Percentiles rank a stretch among this genome's conserved stretches.
phyloP scores from a whole-genome alignment of 37 sponge, comb jelly and placozoan species.

The Tethya wilhelma region DNA sequence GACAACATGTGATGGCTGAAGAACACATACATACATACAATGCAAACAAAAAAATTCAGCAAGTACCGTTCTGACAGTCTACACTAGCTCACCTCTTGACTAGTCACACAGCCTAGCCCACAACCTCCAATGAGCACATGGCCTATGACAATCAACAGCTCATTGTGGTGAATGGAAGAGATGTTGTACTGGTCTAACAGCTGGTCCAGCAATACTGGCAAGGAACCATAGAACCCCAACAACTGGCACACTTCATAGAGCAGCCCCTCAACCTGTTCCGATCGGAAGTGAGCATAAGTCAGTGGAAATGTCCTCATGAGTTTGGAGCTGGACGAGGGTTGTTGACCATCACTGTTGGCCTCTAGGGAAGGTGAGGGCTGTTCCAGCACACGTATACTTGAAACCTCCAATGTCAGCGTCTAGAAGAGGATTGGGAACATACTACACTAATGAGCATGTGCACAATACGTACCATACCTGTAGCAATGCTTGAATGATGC shows the following conservation, averaged over 20 bases:
- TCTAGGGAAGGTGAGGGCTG: neutral
- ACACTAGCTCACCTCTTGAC: no score
- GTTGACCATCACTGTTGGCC: neutral
- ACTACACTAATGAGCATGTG: neutral
- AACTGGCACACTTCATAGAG: conserved; percentile 45
- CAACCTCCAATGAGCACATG: neutral
- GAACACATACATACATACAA: no score
- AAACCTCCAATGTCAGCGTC: conserved; percentile 44
- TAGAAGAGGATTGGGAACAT: neutral
- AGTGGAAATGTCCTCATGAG: conserved; percentile 15
- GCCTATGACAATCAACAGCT: conserved; percentile 43
- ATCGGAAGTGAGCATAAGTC: conserved; percentile 38
- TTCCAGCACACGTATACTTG: conserved; percentile 6
- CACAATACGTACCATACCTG: conserved; percentile 17
- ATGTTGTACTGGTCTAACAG: conserved; percentile 43
- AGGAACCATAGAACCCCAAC: conserved; percentile 50
- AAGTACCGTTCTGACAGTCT: no score
- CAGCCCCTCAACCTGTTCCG: neutral
- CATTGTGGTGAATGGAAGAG: conserved; percentile 1
- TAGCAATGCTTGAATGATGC: conserved; percentile 47
- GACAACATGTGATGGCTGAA: neutral
- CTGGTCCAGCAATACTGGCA: conserved; percentile 38
- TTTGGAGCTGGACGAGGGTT: neutral
- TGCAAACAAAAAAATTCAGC: no score
- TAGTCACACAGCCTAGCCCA: no score